Evolutionary conservation across 2,888 invertebrate genomes (phyloP).

Genomic region (Diadegma fenestrale): DNA sequence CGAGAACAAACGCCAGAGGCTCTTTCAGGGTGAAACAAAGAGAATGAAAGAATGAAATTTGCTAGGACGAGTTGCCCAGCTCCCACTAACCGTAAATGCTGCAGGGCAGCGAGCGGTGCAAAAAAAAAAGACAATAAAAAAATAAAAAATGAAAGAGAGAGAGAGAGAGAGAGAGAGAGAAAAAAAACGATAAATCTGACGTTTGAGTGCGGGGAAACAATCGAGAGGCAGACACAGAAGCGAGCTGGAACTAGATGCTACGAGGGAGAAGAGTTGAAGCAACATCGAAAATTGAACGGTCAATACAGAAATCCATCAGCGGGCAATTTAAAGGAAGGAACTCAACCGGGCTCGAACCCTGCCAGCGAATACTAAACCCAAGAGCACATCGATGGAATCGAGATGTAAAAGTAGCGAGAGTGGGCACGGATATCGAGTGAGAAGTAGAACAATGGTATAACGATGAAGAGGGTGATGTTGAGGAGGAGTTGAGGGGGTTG

Average conservation of each 20-base stretch:
- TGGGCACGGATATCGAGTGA: slow-evolving; percentile 52
- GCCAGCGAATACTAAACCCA: slow-evolving; percentile 33
- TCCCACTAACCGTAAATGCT: slow-evolving; percentile 11
- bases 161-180: too few relatives aligned
- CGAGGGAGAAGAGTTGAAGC: slow-evolving; percentile 26
- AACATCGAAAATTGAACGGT: slow-evolving; percentile 64
- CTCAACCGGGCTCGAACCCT: slow-evolving; percentile 45
- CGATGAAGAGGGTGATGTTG: slow-evolving; percentile 42
- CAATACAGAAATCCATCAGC: slow-evolving; percentile 65
- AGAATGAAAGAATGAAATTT: slow-evolving; percentile 47
- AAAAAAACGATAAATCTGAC: slow-evolving; percentile 22
- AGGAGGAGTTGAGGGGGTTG: slow-evolving; percentile 9
- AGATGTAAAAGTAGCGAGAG: slow-evolving; percentile 58
- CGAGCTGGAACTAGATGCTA: slow-evolving; percentile 13
- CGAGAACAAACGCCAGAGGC: slow-evolving; percentile 6
- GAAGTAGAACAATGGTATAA: slow-evolving; percentile 59
- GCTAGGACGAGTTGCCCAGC: slow-evolving; percentile 15
- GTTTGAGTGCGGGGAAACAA: slow-evolving; percentile 46
- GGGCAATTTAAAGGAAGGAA: slow-evolving; percentile 59
- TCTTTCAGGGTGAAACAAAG: slow-evolving; percentile 14
- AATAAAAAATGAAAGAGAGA: background rate
- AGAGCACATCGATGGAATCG: slow-evolving; percentile 44
- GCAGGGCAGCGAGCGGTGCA: slow-evolving; percentile 8
- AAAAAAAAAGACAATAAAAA: slow-evolving; percentile 10
- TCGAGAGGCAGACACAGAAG: slow-evolving; percentile 26